These are phyloP conservation scores for Andrena bicolor DNA, from an alignment of 2,888 invertebrate genomes.

Conservation along the genomic window DNA sequence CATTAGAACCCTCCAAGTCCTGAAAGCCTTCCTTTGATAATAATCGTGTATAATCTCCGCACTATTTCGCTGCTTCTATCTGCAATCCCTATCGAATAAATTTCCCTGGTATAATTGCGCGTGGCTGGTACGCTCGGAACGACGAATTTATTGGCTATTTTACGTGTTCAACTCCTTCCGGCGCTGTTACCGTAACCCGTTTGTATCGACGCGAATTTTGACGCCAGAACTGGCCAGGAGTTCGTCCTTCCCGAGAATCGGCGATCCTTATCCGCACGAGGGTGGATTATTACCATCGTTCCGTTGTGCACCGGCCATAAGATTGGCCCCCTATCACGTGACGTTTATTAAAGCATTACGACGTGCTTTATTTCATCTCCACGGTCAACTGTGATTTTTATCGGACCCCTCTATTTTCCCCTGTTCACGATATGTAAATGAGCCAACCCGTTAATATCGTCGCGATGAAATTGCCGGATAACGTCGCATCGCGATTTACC, in stretches of 20 bases:
- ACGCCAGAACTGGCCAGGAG: slow-evolving; percentile 33
- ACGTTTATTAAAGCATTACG: slow-evolving; percentile 70
- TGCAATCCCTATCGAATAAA: neutral
- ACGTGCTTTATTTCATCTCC: slow-evolving; percentile 66
- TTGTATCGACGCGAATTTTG: slow-evolving; percentile 47
- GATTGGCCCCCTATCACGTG: slow-evolving; percentile 60
- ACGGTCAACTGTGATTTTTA: slow-evolving; percentile 63
- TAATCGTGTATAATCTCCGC: neutral
- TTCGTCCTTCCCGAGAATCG: slow-evolving; percentile 43
- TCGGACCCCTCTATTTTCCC: slow-evolving; percentile 24
- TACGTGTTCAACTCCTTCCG: neutral
- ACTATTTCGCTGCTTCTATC: neutral
- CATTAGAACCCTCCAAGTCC: too few species aligned
- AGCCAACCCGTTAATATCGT: slow-evolving; percentile 52
- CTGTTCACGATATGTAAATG: slow-evolving; percentile 56
- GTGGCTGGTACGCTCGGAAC: neutral
- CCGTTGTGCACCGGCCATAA: slow-evolving; percentile 46
- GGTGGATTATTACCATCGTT: slow-evolving; percentile 66
- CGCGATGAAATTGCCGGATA: slow-evolving; percentile 49
- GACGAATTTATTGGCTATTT: slow-evolving; percentile 8
- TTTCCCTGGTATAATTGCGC: slow-evolving; percentile 3
- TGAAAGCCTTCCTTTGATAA: neutral
- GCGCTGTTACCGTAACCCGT: neutral
- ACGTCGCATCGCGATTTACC: slow-evolving; percentile 38
- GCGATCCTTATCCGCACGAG: slow-evolving; percentile 64